Evolutionary conservation across 1,140 invertebrate species (phyloP).

Genomic region (Drosophila guanche): DNA sequence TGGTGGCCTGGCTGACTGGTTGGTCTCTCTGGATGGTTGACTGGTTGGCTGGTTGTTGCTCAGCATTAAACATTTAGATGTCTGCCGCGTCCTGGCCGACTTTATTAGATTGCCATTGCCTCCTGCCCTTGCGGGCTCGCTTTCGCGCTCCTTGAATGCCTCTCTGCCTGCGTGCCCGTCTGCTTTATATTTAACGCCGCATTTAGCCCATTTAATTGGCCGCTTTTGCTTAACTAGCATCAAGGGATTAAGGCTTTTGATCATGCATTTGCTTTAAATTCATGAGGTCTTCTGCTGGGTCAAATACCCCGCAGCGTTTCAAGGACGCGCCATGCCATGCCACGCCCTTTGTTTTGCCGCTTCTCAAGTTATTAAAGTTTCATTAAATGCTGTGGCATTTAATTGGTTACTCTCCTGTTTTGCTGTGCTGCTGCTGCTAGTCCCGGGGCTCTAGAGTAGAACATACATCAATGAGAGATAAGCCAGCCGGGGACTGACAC

Average conservation of each 20-base stretch:
- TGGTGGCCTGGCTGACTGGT: constrained; percentile 24
- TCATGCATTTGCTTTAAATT: constrained; percentile 75
- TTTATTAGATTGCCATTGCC: constrained; percentile 65
- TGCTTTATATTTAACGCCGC: constrained; percentile 68
- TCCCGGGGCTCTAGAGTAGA: constrained; percentile 16
- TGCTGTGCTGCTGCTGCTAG: constrained; percentile 7
- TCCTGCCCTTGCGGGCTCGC: neutral
- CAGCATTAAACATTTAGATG: constrained; percentile 68
- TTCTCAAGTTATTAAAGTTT: constrained; percentile 60
- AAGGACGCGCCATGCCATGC: constrained; percentile 36
- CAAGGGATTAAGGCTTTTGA: constrained; percentile 75
- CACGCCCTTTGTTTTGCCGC: no score
- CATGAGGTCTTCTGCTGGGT: constrained; percentile 30
- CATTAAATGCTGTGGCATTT: constrained; percentile 56
- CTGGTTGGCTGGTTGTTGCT: constrained; percentile 52
- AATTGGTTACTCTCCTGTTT: constrained; percentile 54
- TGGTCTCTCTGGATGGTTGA: constrained; percentile 11
- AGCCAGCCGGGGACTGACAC: constrained; percentile 58
- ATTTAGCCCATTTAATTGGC: constrained; percentile 76
- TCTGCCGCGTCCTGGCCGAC: constrained; percentile 51
- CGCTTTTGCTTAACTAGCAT: constrained; percentile 69
- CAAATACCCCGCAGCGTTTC: constrained; percentile 25
- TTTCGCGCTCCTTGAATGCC: neutral
- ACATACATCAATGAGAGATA: constrained; percentile 70
- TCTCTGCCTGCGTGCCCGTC: constrained; percentile 7